Percentiles rank a stretch among this genome's conserved stretches.
Conservation (phyloP, 2,113 vertebrate genomes). For the Leptodactylus fuscus region DNA sequence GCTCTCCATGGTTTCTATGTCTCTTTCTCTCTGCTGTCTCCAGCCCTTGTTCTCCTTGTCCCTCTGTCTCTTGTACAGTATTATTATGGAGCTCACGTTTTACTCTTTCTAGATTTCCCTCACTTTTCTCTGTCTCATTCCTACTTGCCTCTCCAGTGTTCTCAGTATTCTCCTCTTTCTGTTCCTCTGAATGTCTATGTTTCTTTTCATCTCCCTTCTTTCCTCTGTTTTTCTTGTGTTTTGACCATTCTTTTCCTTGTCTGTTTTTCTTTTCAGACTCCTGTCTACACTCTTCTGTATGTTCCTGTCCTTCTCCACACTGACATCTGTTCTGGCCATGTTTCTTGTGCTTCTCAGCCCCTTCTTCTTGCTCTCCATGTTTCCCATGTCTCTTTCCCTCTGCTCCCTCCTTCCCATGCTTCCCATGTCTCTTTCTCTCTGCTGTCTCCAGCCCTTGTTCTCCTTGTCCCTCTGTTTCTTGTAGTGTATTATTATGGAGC, state of each 20-base stretch:
- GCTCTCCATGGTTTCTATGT: background rate
- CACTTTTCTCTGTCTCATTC: background rate
- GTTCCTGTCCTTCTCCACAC: background rate
- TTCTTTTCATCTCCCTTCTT: background rate
- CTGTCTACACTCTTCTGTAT: background rate
- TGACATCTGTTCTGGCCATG: background rate
- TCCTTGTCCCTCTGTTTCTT: background rate
- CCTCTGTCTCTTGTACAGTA: background rate
- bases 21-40: background rate
- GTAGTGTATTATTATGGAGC: background rate
- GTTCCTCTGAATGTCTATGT: background rate
- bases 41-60: background rate
- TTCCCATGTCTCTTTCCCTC: background rate
- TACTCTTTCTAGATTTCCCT: background rate
- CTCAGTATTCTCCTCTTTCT: background rate
- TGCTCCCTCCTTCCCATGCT: background rate
- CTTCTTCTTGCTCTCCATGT: background rate
- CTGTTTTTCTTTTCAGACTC: background rate
- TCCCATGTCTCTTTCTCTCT: background rate
- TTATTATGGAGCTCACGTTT: background rate
- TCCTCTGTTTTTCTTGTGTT: background rate
- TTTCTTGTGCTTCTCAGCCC: background rate
- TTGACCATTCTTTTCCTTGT: background rate
- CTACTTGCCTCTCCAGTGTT: background rate
- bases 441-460: background rate